Evolutionary conservation across 2,888 invertebrate genomes (phyloP).

Genomic region (Drosophila incognita): DNA sequence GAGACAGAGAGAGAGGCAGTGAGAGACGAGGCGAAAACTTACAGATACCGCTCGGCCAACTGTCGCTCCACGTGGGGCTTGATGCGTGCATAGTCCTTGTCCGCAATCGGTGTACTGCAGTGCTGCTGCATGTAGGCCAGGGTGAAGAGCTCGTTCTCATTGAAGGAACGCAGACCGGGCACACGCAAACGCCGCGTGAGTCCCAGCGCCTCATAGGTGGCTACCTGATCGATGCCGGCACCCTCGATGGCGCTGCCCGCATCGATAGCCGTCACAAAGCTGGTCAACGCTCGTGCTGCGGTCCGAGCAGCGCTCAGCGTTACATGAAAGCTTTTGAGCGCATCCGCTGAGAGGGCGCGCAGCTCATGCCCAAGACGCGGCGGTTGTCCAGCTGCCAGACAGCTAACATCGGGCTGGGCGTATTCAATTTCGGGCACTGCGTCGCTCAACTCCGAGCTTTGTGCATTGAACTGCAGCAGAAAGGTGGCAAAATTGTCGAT

Average conservation of each 20-base stretch:
- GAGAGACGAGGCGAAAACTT: constrained; percentile 44
- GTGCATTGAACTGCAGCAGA: constrained; percentile 82
- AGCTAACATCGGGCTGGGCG: constrained; percentile 74
- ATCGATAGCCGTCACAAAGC: constrained; percentile 81
- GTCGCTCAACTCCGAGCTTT: constrained; percentile 60
- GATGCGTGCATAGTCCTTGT: constrained; percentile 83
- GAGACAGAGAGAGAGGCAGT: background rate
- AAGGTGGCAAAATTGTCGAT: constrained; percentile 80
- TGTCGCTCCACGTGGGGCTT: constrained; percentile 84
- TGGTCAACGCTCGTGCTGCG: constrained; percentile 79
- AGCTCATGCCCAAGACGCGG: constrained; percentile 62
- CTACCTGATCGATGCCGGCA: constrained; percentile 77
- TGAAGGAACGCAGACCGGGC: constrained; percentile 82
- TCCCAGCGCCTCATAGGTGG: constrained; percentile 80
- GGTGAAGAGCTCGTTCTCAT: constrained; percentile 84
- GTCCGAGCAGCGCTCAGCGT: constrained; percentile 82
- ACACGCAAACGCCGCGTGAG: constrained; percentile 79
- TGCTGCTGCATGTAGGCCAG: constrained; percentile 84
- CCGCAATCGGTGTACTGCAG: constrained; percentile 83
- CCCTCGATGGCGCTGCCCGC: constrained; percentile 80
- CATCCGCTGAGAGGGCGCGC: constrained; percentile 66
- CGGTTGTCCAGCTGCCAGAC: constrained; percentile 67
- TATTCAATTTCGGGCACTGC: constrained; percentile 65
- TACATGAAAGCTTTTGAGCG: constrained; percentile 80
- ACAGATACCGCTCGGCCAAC: constrained; percentile 83